Evolutionary conservation across 2,797 vertebrate genomes (phyloP), one percentile per base, ranked within the genome.

Genomic region (Sebastes taczanowskii): DNA sequence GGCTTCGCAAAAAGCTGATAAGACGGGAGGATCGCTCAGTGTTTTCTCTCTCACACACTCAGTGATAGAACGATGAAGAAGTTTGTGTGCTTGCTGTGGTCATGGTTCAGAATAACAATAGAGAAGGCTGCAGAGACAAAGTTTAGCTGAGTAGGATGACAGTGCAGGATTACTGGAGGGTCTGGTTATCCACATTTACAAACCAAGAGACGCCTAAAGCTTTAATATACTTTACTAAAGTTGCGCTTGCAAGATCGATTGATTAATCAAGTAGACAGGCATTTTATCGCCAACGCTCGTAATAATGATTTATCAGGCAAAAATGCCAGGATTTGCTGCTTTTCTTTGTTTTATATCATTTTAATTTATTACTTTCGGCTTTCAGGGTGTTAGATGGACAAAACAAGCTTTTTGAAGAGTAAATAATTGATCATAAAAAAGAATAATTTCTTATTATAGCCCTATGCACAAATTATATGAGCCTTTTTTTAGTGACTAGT

Each of bases 1-100:
- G 61, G 64, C 69, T 74, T 69, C 71, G 69, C 75, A 71, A 86
- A 85, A 75, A 2, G 66, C 81, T 71, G 86, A 90, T 88, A 86
- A 88, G 71, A 64, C 35, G 16, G 18, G 18, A 35, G 6, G 34
- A 73, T 25, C 42, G 65, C 56, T 68, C 22, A 1, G 80, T 27
- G 70, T 69, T 74, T 23, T 49, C 59, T 7, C 9, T 16, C 25
- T 30, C 75, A 6, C 75, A 5, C 55, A 13, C 56, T 42, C 34
- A 35, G 0, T 13, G 35, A 35, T 13, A 35, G 35, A 35, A 64
- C 38, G 46, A 70, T 38, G 46, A 55, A 63, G 65, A 70, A 0
- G 67, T 84, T 75, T 69, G 61, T 35, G 30, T n/a, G 27, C 30
- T 52, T 7, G 7, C 34, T 2, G 59, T 1, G 62, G 65, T 34